These are phyloP conservation scores for Clusia tigrina DNA, from an alignment of 2,888 invertebrate genomes.

Conservation along the genomic window DNA sequence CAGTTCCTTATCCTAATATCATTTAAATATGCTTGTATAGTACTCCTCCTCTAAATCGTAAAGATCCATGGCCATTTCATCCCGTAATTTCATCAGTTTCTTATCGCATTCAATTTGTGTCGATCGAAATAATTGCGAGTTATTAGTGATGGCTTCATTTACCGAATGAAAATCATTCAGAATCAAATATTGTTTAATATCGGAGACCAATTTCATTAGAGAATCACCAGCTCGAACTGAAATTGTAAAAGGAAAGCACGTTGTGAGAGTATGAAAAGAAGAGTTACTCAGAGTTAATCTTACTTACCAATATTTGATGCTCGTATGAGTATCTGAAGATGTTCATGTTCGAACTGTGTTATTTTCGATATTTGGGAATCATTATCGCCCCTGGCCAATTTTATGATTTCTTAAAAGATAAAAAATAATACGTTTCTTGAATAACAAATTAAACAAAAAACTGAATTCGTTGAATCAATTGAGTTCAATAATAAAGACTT, in stretches of 20 bases:
- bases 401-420: conserved; percentile 81
- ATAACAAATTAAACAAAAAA: too few relatives aligned
- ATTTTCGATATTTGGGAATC: conserved; percentile 89
- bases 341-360: conserved; percentile 94
- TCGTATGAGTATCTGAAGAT: conserved; percentile 96
- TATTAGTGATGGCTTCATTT: conserved; percentile 95
- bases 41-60: conserved; percentile 65
- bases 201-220: conserved; percentile 94
- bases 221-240: conserved; percentile 95
- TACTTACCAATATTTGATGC: conserved; percentile 85
- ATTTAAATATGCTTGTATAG: conserved; percentile 64
- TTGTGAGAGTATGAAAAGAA: background rate
- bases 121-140: conserved; percentile 86
- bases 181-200: conserved; percentile 97
- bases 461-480: too few relatives aligned
- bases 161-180: conserved; percentile 98
- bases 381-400: conserved; percentile 87
- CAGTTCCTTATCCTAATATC: conserved; percentile 31
- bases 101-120: conserved; percentile 94
- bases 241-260: conserved; percentile 44
- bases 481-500: too few relatives aligned
- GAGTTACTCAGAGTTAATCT: background rate
- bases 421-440: too few relatives aligned
- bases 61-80: conserved; percentile 92
- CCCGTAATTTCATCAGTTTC: conserved; percentile 88